Conservation (phyloP, 2,797 vertebrate genomes). For the Myripristis murdjan region DNA sequence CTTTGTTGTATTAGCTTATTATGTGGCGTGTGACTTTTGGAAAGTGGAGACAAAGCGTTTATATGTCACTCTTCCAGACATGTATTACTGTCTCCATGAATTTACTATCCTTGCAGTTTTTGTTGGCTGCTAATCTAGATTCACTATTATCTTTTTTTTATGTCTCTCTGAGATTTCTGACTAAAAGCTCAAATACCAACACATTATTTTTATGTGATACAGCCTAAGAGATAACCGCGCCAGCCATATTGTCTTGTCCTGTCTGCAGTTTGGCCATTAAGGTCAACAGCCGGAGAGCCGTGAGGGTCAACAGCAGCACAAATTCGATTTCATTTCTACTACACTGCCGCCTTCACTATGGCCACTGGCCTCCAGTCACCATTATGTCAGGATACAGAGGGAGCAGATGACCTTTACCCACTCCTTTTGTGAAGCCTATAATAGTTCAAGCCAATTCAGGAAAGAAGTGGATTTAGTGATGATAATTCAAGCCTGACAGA, state of each 20-base stretch:
- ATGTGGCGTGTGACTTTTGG: neutral
- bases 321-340: too few relatives aligned
- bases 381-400: neutral
- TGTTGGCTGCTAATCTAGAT: neutral
- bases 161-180: neutral
- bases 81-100: constrained; percentile 1
- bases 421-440: neutral
- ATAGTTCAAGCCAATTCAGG: neutral
- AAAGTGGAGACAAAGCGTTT: constrained; percentile 16
- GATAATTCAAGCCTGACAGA: constrained; percentile 6
- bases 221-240: too few relatives aligned
- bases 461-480: neutral
- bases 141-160: neutral
- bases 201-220: neutral
- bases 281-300: neutral
- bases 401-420: neutral
- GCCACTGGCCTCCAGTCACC: neutral
- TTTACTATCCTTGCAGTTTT: neutral
- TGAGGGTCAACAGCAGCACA: neutral
- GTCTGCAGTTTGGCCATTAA: neutral
- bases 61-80: neutral
- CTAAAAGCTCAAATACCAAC: neutral
- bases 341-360: neutral
- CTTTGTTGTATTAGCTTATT: constrained; percentile 19
- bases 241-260: neutral